Evolutionary conservation across 2,113 vertebrate species (phyloP).

Genomic region (Coturnix japonica): DNA sequence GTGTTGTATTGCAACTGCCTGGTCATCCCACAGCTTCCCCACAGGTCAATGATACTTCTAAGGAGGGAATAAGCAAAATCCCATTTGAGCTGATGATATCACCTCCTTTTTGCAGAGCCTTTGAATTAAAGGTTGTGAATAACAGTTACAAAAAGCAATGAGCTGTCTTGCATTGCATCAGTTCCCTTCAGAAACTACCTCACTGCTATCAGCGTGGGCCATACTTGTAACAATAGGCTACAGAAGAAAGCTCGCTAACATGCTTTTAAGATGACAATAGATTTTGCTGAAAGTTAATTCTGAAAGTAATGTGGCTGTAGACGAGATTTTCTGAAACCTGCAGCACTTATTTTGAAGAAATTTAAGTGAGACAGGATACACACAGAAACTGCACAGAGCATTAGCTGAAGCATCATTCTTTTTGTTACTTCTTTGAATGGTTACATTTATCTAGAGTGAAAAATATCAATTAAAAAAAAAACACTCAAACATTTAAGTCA

Average conservation of each 20-base stretch:
- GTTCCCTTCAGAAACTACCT: background rate
- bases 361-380: background rate
- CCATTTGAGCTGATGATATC: slow-evolving; percentile 14
- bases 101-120: background rate
- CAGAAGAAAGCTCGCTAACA: background rate
- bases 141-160: background rate
- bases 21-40: background rate
- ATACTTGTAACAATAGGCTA: background rate
- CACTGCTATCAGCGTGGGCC: background rate
- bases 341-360: background rate
- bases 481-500: background rate
- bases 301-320: background rate
- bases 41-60: slow-evolving; percentile 13
- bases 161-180: background rate
- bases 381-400: background rate
- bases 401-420: background rate
- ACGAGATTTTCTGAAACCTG: background rate
- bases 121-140: slow-evolving; percentile 33
- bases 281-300: background rate
- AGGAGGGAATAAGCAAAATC: slow-evolving; percentile 25
- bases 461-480: slow-evolving; percentile 1
- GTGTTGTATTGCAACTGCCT: background rate
- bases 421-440: background rate
- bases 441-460: background rate
- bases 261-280: background rate